phyloP scores from a whole-genome alignment of 2,888 invertebrate genomes.

The Sipha maydis region DNA sequence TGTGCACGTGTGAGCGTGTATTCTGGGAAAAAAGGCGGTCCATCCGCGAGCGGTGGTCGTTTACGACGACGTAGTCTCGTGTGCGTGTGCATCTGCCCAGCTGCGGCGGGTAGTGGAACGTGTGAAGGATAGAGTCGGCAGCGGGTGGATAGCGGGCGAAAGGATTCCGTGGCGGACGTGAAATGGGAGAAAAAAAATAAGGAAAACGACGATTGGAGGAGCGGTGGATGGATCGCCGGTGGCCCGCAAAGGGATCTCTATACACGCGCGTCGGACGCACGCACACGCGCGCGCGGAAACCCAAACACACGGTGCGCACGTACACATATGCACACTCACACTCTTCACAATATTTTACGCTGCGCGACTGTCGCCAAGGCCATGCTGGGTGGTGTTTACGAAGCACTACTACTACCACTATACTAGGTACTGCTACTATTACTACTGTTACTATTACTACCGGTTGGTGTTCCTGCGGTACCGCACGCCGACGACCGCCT shows the following conservation, averaged over 20 bases:
- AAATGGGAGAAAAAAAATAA: neutral
- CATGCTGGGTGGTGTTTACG: neutral
- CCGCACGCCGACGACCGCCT: neutral
- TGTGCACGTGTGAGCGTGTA: neutral
- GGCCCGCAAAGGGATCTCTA: neutral
- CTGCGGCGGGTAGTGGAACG: neutral
- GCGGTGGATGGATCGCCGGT: neutral
- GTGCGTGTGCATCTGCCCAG: neutral
- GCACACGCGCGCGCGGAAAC: neutral
- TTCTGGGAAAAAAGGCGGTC: constrained; percentile 23
- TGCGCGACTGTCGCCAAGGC: neutral
- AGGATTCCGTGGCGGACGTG: neutral
- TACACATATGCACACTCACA: neutral
- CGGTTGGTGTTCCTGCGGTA: neutral
- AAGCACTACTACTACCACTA: neutral
- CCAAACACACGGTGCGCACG: neutral
- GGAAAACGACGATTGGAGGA: neutral
- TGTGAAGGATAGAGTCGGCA: neutral
- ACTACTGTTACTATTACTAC: neutral
- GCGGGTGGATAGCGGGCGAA: neutral
- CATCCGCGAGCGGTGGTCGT: neutral
- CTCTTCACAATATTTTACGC: neutral
- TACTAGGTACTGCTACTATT: neutral
- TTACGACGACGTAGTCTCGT: neutral
- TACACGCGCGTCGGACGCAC: neutral